Evolutionary conservation across 1,140 invertebrate species (phyloP), one percentile per base, ranked within the genome.

Genomic region (Oryzaephilus surinamensis): DNA sequence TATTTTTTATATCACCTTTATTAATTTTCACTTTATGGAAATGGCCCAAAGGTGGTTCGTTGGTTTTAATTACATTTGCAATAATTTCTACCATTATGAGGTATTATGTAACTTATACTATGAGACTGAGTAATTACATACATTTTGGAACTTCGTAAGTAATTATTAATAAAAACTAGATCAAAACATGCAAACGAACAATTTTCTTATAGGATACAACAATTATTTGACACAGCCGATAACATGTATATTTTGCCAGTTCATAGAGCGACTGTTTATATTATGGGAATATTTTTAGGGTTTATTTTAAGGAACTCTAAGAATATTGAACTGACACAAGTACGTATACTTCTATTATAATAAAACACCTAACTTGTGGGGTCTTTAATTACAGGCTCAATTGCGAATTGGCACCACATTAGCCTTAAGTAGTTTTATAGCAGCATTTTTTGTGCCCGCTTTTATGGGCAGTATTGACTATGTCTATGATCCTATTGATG

Each of bases 81-180:
- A 40, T 63, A 3, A 48, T 69, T 16, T 84, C 82, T 2, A 81
- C 79, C 0, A 46, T 66, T 0, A 61, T 81, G 6, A 61, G 81
- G 36, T 81, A 72, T 57, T 66, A 74, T 24, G 71, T 77, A n/a
- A 77, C 75, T 3, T 72, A 76, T 32, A 61, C 63, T 26, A 72
- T 71, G 45, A 66, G 73, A 37, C 65, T 84, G 41, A 79, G 73
- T 44, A 76, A 80, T 66, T 78, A 80, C 52, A 70, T 84, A 24
- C 79, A 78, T 52, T 81, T 72, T 51, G 79, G 80, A 18, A 76
- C 77, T 36, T 74, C 79, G 80, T 84, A 63, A 81, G 78, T 77
- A 55, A 31, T 39, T 14, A 26, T 36, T 12, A 5, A 15, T 10
- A 27, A 21, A 18, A 32, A 32, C 4, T 32, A 13, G 17, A 15